Evolutionary conservation across 2,797 vertebrate genomes (phyloP).

Genomic region (Epinephelus malabaricus): DNA sequence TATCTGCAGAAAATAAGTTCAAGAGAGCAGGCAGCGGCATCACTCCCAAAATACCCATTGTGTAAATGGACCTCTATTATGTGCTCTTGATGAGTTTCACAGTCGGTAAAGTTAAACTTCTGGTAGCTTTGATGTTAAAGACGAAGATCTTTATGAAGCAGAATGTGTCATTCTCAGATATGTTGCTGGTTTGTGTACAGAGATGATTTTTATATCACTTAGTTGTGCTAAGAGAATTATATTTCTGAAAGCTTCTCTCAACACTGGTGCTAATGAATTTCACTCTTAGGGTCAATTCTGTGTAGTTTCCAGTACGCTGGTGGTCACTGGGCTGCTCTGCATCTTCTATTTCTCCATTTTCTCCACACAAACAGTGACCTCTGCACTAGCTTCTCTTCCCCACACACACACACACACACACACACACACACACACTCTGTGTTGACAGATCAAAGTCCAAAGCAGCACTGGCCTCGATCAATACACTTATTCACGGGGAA

Average conservation of each 20-base stretch:
- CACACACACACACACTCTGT: constrained; percentile 17
- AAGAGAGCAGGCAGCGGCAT: constrained; percentile 2
- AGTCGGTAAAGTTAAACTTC: constrained; percentile 1
- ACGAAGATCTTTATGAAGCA: background rate
- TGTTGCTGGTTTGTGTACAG: background rate
- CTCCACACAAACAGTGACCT: constrained; percentile 26
- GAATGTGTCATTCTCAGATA: background rate
- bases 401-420: constrained; percentile 3
- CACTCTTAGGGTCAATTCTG: background rate
- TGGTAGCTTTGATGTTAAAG: background rate
- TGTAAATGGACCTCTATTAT: constrained; percentile 4
- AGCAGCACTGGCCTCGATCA: constrained; percentile 59
- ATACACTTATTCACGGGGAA: constrained; percentile 67
- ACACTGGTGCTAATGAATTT: background rate
- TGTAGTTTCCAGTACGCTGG: background rate
- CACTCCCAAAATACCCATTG: constrained; percentile 13
- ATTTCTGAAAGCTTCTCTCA: background rate
- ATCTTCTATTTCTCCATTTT: constrained; percentile 10
- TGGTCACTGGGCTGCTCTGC: background rate
- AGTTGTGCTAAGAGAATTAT: background rate
- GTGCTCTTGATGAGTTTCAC: constrained; percentile 5
- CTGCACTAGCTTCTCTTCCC: background rate
- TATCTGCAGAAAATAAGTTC: constrained; percentile 10
- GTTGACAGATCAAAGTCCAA: constrained; percentile 80
- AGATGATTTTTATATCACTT: background rate